These are phyloP conservation scores for Pristionchus arcanus DNA, from an alignment of 2,888 invertebrate species.

Conservation along the genomic window DNA sequence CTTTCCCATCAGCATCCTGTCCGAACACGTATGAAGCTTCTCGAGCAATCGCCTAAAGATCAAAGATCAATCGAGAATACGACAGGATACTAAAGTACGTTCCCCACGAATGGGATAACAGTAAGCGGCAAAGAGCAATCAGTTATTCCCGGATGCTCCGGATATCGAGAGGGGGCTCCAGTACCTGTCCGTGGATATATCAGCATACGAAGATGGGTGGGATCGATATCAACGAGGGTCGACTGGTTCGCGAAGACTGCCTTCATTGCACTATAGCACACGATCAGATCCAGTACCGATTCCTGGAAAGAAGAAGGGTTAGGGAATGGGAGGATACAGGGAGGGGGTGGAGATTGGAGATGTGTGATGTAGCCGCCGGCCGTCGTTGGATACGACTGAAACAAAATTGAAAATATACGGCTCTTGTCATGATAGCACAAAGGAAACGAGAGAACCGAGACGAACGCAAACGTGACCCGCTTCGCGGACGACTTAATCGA, in stretches of 20 bases:
- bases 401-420: too few species aligned
- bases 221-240: conserved; percentile 71
- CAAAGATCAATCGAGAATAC: not conserved
- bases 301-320: conserved; percentile 55
- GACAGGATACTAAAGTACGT: too few species aligned
- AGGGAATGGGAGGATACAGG: not conserved
- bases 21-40: conserved; percentile 84
- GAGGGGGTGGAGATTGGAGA: too few species aligned
- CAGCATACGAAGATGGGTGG: conserved; percentile 75
- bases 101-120: too few species aligned
- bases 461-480: too few species aligned
- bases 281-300: conserved; percentile 65
- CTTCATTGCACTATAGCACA: conserved; percentile 67
- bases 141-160: too few species aligned
- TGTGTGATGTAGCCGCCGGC: too few species aligned
- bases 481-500: too few species aligned
- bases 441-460: too few species aligned
- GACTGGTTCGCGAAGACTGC: conserved; percentile 69
- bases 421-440: too few species aligned
- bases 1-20: conserved; percentile 82
- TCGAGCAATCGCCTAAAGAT: conserved; percentile 76
- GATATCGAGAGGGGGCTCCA: not conserved
- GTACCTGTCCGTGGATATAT: conserved; percentile 72
- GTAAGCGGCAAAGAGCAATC: too few species aligned
- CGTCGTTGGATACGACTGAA: too few species aligned